Evolutionary conservation across 1,140 invertebrate genomes (phyloP).

Genomic region (Eulimnadia texana): DNA sequence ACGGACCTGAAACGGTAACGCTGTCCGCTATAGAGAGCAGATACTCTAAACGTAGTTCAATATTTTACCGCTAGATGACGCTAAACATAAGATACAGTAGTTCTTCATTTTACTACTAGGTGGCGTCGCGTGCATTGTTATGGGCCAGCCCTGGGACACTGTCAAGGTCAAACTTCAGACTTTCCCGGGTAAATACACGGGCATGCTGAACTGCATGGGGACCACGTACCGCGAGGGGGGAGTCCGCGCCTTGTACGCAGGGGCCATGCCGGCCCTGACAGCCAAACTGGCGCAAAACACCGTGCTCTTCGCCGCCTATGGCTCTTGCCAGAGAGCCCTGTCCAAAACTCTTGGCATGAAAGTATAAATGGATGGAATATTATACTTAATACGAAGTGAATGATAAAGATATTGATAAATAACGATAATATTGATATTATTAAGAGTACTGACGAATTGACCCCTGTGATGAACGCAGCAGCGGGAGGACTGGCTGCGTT

Average conservation of each 20-base stretch:
- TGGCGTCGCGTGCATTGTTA: conserved; percentile 5
- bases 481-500: conserved; percentile 9
- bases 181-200: conserved; percentile 10
- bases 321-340: conserved; percentile 8
- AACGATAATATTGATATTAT: too few relatives aligned
- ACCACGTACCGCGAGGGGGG: conserved; percentile 4
- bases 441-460: conserved; percentile 4
- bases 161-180: conserved; percentile 14
- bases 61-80: too few relatives aligned
- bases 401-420: not conserved
- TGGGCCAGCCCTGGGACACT: conserved; percentile 13
- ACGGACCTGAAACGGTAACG: too few relatives aligned
- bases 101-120: too few relatives aligned
- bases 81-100: too few relatives aligned
- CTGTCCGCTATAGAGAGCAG: too few relatives aligned
- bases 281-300: conserved; percentile 14
- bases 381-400: not conserved
- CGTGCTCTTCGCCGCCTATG: conserved; percentile 13
- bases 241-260: conserved; percentile 7
- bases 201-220: conserved; percentile 8
- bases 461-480: conserved; percentile 6
- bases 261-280: conserved; percentile 10
- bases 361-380: not conserved
- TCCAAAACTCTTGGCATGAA: conserved; percentile 3
- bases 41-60: too few relatives aligned